Conservation (phyloP, 2,888 invertebrate genomes). For the Leptinotarsa juncta region DNA sequence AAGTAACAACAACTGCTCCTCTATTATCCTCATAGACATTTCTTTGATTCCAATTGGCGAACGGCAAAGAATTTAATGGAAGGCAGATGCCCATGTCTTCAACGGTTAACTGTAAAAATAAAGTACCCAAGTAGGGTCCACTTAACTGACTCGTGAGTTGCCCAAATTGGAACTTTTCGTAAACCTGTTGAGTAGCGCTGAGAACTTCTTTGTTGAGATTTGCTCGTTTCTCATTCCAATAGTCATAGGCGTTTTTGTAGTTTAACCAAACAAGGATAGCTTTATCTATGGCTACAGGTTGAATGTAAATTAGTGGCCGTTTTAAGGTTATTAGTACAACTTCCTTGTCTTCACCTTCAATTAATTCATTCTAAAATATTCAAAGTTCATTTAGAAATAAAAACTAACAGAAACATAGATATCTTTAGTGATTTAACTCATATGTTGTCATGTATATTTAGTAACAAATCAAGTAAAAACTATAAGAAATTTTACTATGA, state of each 20-base stretch:
- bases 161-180: constrained; percentile 82
- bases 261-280: constrained; percentile 99
- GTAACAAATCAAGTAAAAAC: too few relatives aligned
- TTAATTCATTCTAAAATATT: constrained; percentile 85
- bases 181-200: constrained; percentile 75
- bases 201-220: constrained; percentile 90
- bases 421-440: too few relatives aligned
- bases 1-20: constrained; percentile 93
- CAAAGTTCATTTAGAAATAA: not conserved
- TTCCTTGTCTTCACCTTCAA: constrained; percentile 83
- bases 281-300: constrained; percentile 97
- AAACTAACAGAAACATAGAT: not conserved
- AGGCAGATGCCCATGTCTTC: constrained; percentile 97
- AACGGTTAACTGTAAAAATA: constrained; percentile 93
- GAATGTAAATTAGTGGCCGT: constrained; percentile 94
- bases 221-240: constrained; percentile 97
- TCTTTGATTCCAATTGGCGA: constrained; percentile 74
- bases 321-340: constrained; percentile 91
- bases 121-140: constrained; percentile 84
- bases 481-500: too few relatives aligned
- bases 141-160: constrained; percentile 82
- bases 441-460: too few relatives aligned
- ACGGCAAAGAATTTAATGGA: constrained; percentile 86
- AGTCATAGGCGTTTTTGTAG: constrained; percentile 99
- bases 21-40: constrained; percentile 82